Conservation (phyloP, 2,888 invertebrate genomes). For the Lepidocyrtoides sp. region DNA sequence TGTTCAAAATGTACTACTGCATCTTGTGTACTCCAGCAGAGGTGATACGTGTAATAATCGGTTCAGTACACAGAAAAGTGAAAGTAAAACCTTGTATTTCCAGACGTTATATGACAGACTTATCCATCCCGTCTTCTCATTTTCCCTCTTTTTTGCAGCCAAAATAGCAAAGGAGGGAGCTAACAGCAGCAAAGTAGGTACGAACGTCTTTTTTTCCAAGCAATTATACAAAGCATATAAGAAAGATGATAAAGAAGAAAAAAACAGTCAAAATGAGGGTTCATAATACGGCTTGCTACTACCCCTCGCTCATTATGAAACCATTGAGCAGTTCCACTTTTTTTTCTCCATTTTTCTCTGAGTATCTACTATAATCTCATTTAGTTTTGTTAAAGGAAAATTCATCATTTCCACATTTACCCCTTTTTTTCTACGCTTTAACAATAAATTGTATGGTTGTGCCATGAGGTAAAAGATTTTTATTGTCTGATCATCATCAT, state of each 20-base stretch:
- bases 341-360: neutral
- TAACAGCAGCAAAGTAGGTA: too few relatives aligned
- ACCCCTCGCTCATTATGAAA: conserved; percentile 1
- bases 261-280: too few relatives aligned
- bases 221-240: too few relatives aligned
- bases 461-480: neutral
- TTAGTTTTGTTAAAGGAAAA: conserved; percentile 7
- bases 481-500: conserved; percentile 5
- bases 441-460: neutral
- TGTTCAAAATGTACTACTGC: neutral
- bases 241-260: too few relatives aligned
- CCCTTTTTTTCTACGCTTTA: neutral
- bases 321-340: neutral
- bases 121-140: conserved; percentile 23
- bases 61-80: conserved; percentile 36
- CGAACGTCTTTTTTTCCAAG: too few relatives aligned
- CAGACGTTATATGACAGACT: conserved; percentile 54
- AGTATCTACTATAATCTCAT: neutral
- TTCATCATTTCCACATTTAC: neutral
- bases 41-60: conserved; percentile 49
- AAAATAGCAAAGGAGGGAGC: neutral
- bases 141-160: too few relatives aligned
- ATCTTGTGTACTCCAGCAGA: neutral
- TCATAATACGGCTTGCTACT: too few relatives aligned
- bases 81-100: conserved; percentile 50